Conservation (phyloP, 1,140 invertebrate genomes). For the Myzus persicae region DNA sequence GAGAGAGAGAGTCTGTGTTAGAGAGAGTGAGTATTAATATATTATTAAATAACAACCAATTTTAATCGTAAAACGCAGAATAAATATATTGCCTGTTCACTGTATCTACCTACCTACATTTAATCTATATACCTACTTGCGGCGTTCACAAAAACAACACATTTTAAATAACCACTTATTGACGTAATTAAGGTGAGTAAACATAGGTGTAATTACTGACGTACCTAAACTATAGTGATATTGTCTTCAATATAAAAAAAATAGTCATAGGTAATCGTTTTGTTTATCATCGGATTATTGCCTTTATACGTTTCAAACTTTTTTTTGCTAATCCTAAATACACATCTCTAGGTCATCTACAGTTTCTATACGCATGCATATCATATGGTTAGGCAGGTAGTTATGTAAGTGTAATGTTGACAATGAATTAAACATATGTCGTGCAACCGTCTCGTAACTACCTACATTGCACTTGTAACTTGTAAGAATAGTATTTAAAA, state of each 20-base stretch:
- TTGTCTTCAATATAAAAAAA: background rate
- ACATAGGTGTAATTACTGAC: background rate
- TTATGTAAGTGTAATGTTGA: background rate
- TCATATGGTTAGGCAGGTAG: background rate
- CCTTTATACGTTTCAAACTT: background rate
- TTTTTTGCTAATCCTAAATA: background rate
- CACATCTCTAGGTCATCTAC: background rate
- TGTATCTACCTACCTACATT: background rate
- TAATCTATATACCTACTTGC: background rate
- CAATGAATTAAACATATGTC: conserved; percentile 12
- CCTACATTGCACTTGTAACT: background rate
- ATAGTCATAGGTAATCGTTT: background rate
- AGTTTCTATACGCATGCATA: background rate
- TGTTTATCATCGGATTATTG: background rate
- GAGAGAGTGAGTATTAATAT: too few relatives aligned
- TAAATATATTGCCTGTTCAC: background rate
- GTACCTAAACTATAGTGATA: background rate
- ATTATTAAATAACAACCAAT: background rate
- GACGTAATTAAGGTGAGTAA: conserved; percentile 34
- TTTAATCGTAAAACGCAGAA: background rate
- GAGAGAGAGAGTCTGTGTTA: too few relatives aligned
- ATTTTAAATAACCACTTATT: background rate
- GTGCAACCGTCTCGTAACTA: background rate
- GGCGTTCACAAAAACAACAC: background rate
- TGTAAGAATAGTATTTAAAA: background rate